A percentile compares a stretch with the other conserved stretches of the same genome.
phyloP scores from a whole-genome alignment of 2,888 invertebrate genomes.

The Drosophila ustulata region DNA sequence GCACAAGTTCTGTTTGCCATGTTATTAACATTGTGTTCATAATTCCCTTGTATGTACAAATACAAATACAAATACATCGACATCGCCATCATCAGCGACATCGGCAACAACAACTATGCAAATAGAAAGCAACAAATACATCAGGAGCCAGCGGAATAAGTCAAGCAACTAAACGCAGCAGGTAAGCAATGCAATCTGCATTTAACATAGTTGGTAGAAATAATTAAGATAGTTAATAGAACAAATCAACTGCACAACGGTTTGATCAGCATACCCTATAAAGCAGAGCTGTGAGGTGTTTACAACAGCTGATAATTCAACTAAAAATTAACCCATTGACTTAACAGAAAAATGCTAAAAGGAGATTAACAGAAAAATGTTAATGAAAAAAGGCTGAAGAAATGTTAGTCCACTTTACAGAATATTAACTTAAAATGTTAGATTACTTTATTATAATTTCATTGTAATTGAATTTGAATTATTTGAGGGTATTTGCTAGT shows the following conservation, averaged over 20 bases:
- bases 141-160: slow-evolving; percentile 58
- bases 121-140: slow-evolving; percentile 73
- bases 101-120: slow-evolving; percentile 52
- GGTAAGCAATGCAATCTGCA: slow-evolving; percentile 30
- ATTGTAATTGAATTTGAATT: too few relatives aligned
- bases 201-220: slow-evolving; percentile 16
- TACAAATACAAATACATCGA: slow-evolving; percentile 17
- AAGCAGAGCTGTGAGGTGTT: neutral
- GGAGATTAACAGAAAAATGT: neutral
- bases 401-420: too few relatives aligned
- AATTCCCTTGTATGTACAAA: slow-evolving; percentile 59
- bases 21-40: slow-evolving; percentile 77
- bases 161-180: slow-evolving; percentile 29
- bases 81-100: slow-evolving; percentile 12
- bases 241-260: slow-evolving; percentile 29
- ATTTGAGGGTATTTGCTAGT: slow-evolving; percentile 4
- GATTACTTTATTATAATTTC: too few relatives aligned
- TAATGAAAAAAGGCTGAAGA: neutral
- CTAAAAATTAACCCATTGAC: neutral
- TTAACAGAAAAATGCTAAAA: neutral
- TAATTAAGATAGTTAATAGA: slow-evolving; percentile 29
- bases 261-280: slow-evolving; percentile 29
- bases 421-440: neutral
- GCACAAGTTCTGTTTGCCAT: slow-evolving; percentile 57
- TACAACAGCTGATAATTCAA: neutral